Evolutionary conservation across 2,888 invertebrate species (phyloP), one percentile per base, ranked within the genome.

Genomic region (Agapostemon virescens): DNA sequence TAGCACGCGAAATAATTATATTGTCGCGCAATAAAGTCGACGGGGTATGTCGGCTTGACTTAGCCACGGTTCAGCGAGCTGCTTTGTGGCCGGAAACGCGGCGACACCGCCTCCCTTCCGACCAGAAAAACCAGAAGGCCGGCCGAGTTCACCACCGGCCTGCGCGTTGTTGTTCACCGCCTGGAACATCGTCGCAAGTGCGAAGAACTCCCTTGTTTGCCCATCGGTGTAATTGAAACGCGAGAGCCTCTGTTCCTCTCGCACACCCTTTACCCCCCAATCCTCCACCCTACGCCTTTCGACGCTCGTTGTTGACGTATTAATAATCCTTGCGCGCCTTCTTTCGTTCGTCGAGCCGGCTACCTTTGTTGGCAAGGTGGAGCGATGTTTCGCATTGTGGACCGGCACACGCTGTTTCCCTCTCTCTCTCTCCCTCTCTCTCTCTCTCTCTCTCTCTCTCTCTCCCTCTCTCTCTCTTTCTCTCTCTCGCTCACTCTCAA

Each of bases 21-120:
- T 89, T 89, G 90, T 91, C 90, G 88, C 87, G 87, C 88, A 87
- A 90, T 89, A 88, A 88, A 87, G 84, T 82, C 82, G 81, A 78
- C 85, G 85, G 86, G 86, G 69, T 76, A 81, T 82, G 88, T 87
- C 90, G 70, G 38, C 73, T 76, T 79, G 84, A 88, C 73, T 88
- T 87, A 83, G 71, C 72, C 85, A 90, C 87, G 86, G 86, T 80
- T 81, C 85, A 83, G 70, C 74, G 87, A 84, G 74, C 74, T 69
- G 74, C 83, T 88, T 86, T 75, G 81, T 61, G 69, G 77, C 75
- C 74, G 77, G 79, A 79, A 83, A 76, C 72, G 36, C 73, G 63
- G 58, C 45, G 77, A 68, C 77, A 49, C 68, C 78, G 78, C 75
- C 63, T 64, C 77, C 63, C 75, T 77, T 45, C 49, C 49, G 49